A percentile compares a stretch with the other conserved stretches of the same genome.
phyloP scores from a whole-genome alignment of 64 coral and sea anemone species.

The Pocillopora verrucosa region DNA sequence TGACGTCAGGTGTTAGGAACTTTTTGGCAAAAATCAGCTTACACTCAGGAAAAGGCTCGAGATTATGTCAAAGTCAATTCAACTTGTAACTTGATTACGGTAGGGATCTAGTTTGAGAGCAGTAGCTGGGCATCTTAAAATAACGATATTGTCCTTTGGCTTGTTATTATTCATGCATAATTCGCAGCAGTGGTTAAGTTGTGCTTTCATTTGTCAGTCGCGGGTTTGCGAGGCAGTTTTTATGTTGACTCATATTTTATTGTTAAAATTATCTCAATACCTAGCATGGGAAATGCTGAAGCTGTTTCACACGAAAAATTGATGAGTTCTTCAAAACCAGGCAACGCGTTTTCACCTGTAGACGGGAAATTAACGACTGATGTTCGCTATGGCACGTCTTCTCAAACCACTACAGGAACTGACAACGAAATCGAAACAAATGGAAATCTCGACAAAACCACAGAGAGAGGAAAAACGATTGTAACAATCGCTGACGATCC shows the following conservation, averaged over 20 bases:
- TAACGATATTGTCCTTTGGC: constrained; percentile 12
- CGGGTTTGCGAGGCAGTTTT: background rate
- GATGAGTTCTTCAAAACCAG: background rate
- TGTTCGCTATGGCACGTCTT: background rate
- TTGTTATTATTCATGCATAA: constrained; percentile 34
- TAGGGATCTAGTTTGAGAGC: background rate
- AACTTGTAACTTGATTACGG: background rate
- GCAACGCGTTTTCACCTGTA: background rate
- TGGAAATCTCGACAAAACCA: background rate
- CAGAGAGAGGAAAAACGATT: background rate
- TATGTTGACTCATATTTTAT: background rate
- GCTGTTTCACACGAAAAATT: background rate
- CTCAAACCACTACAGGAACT: background rate
- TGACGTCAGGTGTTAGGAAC: constrained; percentile 3
- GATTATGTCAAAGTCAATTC: background rate
- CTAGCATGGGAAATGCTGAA: constrained; percentile 25
- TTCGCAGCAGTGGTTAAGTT: constrained; percentile 9
- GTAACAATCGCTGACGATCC: no score
- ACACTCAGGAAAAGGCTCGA: background rate
- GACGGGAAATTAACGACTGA: background rate
- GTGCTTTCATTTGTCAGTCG: constrained; percentile 8
- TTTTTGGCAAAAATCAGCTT: background rate
- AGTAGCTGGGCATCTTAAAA: background rate
- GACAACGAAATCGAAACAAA: constrained; percentile 6
- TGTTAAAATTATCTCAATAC: background rate